phyloP scores from a whole-genome alignment of 2,113 vertebrate species.

The Cromileptes altivelis region DNA sequence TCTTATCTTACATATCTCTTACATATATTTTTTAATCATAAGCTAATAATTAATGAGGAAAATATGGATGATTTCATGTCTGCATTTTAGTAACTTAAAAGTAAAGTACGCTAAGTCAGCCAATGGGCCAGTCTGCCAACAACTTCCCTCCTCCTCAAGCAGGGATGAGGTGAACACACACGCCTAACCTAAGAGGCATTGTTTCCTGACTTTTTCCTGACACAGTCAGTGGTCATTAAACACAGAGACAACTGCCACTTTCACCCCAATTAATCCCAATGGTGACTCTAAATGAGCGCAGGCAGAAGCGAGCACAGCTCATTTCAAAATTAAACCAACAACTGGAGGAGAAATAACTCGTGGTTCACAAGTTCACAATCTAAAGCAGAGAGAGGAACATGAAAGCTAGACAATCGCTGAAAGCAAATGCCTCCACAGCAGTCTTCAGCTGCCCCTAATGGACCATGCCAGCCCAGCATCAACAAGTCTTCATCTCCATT shows the following conservation, averaged over 20 bases:
- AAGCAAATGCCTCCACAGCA: conserved; percentile 44
- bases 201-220: conserved; percentile 8
- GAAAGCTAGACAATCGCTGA: conserved; percentile 35
- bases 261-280: conserved; percentile 51
- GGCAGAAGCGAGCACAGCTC: conserved; percentile 23
- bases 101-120: neutral
- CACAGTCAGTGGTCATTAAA: conserved; percentile 25
- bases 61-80: neutral
- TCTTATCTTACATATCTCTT: too few species aligned
- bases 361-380: conserved; percentile 58
- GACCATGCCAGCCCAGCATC: conserved; percentile 25
- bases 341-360: conserved; percentile 55
- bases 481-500: conserved; percentile 41
- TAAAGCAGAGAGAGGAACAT: conserved; percentile 39
- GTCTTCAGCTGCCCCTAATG: conserved; percentile 44
- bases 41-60: neutral
- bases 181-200: neutral
- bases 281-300: conserved; percentile 12
- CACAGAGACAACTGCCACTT: conserved; percentile 13
- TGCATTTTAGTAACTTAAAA: neutral
- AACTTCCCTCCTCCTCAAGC: neutral
- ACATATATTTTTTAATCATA: too few species aligned
- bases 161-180: neutral
- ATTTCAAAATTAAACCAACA: conserved; percentile 57
- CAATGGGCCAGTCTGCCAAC: neutral